Base-by-base conservation (phyloP, 2,113 vertebrate species). In the Platanista minor region DNA sequence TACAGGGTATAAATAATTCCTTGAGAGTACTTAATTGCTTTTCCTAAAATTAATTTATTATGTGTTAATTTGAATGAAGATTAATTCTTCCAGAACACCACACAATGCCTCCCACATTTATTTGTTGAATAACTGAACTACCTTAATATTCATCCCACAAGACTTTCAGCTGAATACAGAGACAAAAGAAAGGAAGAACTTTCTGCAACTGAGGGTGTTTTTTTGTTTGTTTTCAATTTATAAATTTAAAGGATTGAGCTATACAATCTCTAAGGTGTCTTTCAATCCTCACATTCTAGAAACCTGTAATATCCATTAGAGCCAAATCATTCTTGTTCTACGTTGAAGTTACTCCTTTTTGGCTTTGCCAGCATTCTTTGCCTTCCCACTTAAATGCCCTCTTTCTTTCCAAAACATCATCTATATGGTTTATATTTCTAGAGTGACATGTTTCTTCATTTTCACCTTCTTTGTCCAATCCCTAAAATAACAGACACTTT, bases 401-500 rank as follows among this genome's bases (percentile, higher is more conserved):
- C 23, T 90, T 87, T 89, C 78, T 90, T 90, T 84, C 81, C 69
- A 82, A 89, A 96, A 95, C 64, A 67, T 46, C 33, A 69, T 17
- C 8, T 46, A 21, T 59, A 49, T 41, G 61, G 20, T 74, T 91
- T 88, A 12, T 67, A 39, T 94, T 88, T 86, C 86, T 41, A 52
- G 18, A 62, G 15, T 75, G 43, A n/a, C 54, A 39, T 8, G 4
- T 64, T 72, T 83, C 94, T 87, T 84, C 57, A 90, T 39, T 94
- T 91, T 93, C 36, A 74, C 59, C 59, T 94, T 89, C 75, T 92
- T 71, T 80, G 23, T 80, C 67, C 57, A 52, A 39, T 69, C n/a
- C 25, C 64, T 92, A 78, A 96, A 74, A 96, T 33, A 87, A 87
- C 6, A 95, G 87, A 95, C 18, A 57, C 12, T 11, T 95, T 92